Percentiles rank a stretch among this genome's conserved stretches.
Conservation (phyloP, 2,888 invertebrate genomes). For the Bhutanitis thaidina region DNA sequence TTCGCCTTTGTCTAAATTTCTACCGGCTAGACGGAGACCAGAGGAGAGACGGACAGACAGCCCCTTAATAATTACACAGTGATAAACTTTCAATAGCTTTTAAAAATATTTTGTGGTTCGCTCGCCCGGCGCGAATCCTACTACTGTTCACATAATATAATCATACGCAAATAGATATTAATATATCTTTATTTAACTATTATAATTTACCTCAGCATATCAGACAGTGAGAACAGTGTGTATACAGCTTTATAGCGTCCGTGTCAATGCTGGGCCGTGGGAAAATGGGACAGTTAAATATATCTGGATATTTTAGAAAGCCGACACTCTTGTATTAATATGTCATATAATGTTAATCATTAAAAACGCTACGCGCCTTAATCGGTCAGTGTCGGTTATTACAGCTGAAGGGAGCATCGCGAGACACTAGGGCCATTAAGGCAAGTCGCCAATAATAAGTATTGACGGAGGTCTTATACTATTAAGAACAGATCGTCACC, state of each 20-base stretch:
- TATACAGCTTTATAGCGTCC: slow-evolving; percentile 23
- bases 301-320: slow-evolving; percentile 30
- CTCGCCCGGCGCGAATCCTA: too few species aligned
- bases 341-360: slow-evolving; percentile 5
- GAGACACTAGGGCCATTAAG: background rate
- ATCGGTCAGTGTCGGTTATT: slow-evolving; percentile 7
- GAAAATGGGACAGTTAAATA: slow-evolving; percentile 62
- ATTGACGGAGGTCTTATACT: background rate
- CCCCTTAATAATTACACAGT: too few species aligned
- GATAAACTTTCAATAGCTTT: too few species aligned
- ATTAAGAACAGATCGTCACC: background rate
- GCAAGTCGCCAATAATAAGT: slow-evolving; percentile 2
- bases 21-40: too few species aligned
- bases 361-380: background rate
- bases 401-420: background rate
- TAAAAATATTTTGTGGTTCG: too few species aligned
- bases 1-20: too few species aligned
- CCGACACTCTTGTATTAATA: slow-evolving; percentile 1
- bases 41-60: too few species aligned
- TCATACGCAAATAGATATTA: too few species aligned
- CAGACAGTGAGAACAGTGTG: too few species aligned
- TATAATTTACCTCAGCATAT: too few species aligned
- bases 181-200: too few species aligned
- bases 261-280: slow-evolving; percentile 42
- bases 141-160: too few species aligned